Evolutionary conservation across 1,140 invertebrate genomes (phyloP).

Genomic region (Drosophila sp.): DNA sequence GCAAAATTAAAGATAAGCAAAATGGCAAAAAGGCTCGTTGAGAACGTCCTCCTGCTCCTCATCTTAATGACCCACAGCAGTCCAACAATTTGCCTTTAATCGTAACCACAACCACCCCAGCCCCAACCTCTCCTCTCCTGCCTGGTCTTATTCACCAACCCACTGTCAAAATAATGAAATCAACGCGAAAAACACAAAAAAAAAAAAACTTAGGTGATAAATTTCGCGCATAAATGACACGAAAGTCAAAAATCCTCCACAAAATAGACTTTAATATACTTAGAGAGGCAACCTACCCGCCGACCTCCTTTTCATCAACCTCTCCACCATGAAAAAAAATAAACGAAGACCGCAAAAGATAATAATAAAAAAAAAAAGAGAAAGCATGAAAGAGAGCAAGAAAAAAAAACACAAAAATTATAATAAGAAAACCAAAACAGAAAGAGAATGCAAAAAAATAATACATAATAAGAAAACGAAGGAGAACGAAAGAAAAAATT

Average conservation of each 20-base stretch:
- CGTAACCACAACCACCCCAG: conserved; percentile 22
- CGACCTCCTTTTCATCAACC: not conserved
- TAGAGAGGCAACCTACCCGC: conserved; percentile 2
- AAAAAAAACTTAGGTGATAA: conserved; percentile 44
- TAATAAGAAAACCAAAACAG: conserved; percentile 39
- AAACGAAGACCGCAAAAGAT: conserved; percentile 32
- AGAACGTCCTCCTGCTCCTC: conserved; percentile 4
- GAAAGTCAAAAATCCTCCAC: conserved; percentile 61
- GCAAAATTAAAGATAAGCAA: conserved; percentile 43
- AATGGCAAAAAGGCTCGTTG: conserved; percentile 21
- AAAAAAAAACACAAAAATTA: conserved; percentile 36
- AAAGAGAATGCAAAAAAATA: conserved; percentile 13
- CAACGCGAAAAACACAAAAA: conserved; percentile 42
- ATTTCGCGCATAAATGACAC: conserved; percentile 62
- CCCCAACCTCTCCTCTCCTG: not conserved
- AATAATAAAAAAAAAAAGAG: conserved; percentile 56
- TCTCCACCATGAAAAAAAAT: conserved; percentile 7
- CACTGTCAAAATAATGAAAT: conserved; percentile 41
- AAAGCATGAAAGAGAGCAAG: conserved; percentile 25
- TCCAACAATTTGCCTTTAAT: conserved; percentile 48
- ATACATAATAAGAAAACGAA: conserved; percentile 44
- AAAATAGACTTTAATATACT: conserved; percentile 61
- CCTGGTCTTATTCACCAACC: not conserved
- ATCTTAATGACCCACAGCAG: conserved; percentile 44
- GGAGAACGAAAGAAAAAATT: conserved; percentile 50